phyloP scores from a whole-genome alignment of 2,797 vertebrate genomes.

The Sebastolobus alascanus region DNA sequence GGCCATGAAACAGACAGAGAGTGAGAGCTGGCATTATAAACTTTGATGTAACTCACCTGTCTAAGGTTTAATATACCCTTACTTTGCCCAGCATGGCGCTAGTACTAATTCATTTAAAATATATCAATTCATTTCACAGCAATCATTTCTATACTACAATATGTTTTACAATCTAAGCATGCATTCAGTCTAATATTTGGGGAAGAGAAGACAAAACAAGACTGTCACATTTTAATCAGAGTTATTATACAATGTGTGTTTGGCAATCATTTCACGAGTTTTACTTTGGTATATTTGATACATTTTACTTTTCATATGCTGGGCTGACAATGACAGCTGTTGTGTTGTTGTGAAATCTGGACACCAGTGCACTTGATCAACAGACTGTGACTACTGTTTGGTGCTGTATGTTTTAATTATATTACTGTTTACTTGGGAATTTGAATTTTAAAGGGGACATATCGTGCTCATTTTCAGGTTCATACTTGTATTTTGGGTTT shows the following conservation, averaged over 20 bases:
- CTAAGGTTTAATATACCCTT: background rate
- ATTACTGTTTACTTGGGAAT: background rate
- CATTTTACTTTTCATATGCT: background rate
- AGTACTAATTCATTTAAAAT: background rate
- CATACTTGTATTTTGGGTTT: no score
- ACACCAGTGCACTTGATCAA: background rate
- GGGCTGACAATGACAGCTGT: background rate
- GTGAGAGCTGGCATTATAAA: background rate
- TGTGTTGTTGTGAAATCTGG: background rate
- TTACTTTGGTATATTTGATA: background rate
- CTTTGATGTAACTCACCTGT: background rate
- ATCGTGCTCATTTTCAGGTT: no score
- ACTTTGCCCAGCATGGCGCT: background rate
- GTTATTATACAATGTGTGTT: background rate
- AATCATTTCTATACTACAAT: background rate
- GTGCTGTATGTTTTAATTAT: background rate
- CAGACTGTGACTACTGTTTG: background rate
- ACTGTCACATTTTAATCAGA: background rate
- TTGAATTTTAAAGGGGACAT: background rate
- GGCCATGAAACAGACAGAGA: constrained; percentile 1
- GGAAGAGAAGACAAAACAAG: background rate
- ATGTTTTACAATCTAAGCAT: background rate
- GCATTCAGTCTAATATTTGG: background rate
- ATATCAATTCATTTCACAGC: background rate
- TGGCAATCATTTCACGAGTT: background rate